Evolutionary conservation across 2,888 invertebrate species (phyloP).

Genomic region (Apotomis turbidana): DNA sequence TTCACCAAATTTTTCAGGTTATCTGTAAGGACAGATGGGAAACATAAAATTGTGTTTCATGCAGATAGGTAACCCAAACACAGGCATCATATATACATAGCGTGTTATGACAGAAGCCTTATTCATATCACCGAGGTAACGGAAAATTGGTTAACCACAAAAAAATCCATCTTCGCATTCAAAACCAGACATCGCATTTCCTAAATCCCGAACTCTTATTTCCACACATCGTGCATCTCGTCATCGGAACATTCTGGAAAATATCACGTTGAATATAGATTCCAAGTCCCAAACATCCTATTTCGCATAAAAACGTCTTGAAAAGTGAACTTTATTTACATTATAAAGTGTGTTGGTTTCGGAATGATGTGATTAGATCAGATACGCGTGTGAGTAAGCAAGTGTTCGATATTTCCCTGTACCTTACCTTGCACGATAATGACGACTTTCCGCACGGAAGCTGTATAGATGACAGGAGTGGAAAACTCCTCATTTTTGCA

Average conservation of each 20-base stretch:
- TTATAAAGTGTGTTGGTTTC: background rate
- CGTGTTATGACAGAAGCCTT: background rate
- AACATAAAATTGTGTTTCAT: too few relatives aligned
- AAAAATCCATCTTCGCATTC: background rate
- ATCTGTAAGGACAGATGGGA: too few relatives aligned
- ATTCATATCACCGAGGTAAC: background rate
- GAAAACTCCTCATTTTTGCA: constrained; percentile 20
- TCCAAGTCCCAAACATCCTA: background rate
- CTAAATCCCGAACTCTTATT: constrained; percentile 50
- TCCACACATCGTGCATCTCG: constrained; percentile 19
- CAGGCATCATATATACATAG: too few relatives aligned
- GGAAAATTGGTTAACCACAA: background rate
- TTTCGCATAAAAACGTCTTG: background rate
- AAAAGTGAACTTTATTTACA: background rate
- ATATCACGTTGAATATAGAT: constrained; percentile 17
- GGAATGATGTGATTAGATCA: background rate
- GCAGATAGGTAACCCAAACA: too few relatives aligned
- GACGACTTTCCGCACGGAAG: constrained; percentile 33
- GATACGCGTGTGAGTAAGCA: background rate
- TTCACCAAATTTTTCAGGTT: too few relatives aligned
- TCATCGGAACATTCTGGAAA: constrained; percentile 27
- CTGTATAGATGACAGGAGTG: constrained; percentile 24
- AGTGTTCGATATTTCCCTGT: constrained; percentile 11
- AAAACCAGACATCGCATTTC: constrained; percentile 52
- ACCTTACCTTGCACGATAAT: constrained; percentile 21